Evolutionary conservation across 2,888 invertebrate species (phyloP).

Genomic region (Campoplex nolae): DNA sequence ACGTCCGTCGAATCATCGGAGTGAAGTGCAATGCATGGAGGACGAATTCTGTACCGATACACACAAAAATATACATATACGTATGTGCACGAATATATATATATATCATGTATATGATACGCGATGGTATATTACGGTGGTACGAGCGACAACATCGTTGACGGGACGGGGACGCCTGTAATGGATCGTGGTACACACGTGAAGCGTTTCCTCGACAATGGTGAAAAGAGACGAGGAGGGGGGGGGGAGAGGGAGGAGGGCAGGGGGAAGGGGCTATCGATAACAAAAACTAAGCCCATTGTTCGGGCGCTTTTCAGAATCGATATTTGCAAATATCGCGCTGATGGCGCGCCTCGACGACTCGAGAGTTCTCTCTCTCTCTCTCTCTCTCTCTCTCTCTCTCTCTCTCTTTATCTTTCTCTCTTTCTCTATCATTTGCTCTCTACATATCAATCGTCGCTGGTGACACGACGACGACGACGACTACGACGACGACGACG

Average conservation of each 20-base stretch:
- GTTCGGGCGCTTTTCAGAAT: constrained; percentile 84
- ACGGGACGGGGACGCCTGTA: constrained; percentile 63
- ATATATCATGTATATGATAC: background rate
- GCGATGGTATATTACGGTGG: constrained; percentile 53
- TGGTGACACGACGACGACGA: constrained; percentile 59
- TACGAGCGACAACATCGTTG: constrained; percentile 62
- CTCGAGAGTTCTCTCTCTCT: constrained; percentile 22
- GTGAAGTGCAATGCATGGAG: constrained; percentile 64
- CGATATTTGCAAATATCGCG: constrained; percentile 83
- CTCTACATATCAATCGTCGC: constrained; percentile 1
- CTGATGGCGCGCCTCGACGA: constrained; percentile 63
- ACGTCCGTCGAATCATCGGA: constrained; percentile 52
- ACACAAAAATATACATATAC: background rate
- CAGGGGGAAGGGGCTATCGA: constrained; percentile 77
- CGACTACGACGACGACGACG: constrained; percentile 61
- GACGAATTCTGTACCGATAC: constrained; percentile 41
- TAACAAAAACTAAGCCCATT: constrained; percentile 84
- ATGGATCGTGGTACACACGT: constrained; percentile 52
- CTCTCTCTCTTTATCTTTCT: constrained; percentile 64
- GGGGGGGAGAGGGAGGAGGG: constrained; percentile 70
- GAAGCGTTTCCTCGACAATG: constrained; percentile 68
- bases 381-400: constrained; percentile 66
- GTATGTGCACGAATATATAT: background rate
- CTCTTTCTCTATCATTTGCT: constrained; percentile 54
- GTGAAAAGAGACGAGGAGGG: constrained; percentile 66